Evolutionary conservation across 2,113 vertebrate species (phyloP), one percentile per base, ranked within the genome.

Genomic region (Cololabis saira): DNA sequence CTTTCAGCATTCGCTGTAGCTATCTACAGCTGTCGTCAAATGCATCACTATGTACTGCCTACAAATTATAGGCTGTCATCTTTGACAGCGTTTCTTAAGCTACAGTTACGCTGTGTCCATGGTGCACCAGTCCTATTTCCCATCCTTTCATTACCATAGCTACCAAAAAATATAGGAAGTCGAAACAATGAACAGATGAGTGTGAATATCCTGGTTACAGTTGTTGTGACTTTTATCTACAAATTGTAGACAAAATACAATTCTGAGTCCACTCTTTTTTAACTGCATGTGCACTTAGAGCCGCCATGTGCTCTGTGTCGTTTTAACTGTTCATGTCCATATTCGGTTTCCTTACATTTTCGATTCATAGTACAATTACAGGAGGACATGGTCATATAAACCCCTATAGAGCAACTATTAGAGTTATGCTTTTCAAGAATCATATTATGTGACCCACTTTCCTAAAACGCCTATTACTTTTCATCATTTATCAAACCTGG

Each of bases 111-210:
- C 56, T 80, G 42, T 67, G 67, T 48, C 65, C 47, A 10, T 43
- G 30, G 40, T 64, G 59, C 51, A 80, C 55, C 48, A 55, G 51
- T 57, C 67, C 53, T 54, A 57, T 85, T 80, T 85, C 67, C 85
- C 66, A 63, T 80, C 78, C 40, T 81, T 80, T 84, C 67, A 79
- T 87, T 57, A 27, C 83, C 71, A 82, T 85, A 77, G 44, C 80
- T 81, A 85, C 86, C 60, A 76, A 61, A 63, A 87, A 89, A 89
- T 79, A 87, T 61, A 86, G 89, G 87, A 88, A 87, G 71, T 47
- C 58, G 66, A 69, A 83, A 89, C 86, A 89, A 90, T 85, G 86
- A 84, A 83, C 71, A 82, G 83, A 88, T 78, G 83, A 71, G 27
- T 68, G 51, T 54, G 67, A 76, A 73, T 82, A 78, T 89, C 86